Conservation (phyloP, 2,888 invertebrate genomes). For the Agrotis puta region DNA sequence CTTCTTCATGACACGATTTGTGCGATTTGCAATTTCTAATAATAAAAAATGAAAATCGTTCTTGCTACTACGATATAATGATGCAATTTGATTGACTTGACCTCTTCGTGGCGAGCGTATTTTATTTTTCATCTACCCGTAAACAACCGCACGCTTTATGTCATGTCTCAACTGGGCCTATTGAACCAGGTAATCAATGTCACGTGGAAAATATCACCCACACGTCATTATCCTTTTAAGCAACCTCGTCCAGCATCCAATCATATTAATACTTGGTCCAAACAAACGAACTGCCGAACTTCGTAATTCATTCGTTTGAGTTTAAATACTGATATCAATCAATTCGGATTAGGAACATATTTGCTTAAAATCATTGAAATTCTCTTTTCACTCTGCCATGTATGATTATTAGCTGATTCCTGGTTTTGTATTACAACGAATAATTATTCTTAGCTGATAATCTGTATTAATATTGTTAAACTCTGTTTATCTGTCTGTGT, state of each 20-base stretch:
- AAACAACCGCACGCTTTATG: too few relatives aligned
- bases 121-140: too few relatives aligned
- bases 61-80: too few relatives aligned
- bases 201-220: background rate
- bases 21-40: too few relatives aligned
- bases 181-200: background rate
- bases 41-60: too few relatives aligned
- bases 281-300: constrained; percentile 42
- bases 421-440: constrained; percentile 17
- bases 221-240: background rate
- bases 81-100: too few relatives aligned
- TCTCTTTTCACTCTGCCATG: constrained; percentile 28
- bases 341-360: constrained; percentile 51
- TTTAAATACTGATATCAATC: constrained; percentile 57
- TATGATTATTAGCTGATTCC: constrained; percentile 14
- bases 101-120: too few relatives aligned
- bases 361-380: constrained; percentile 40
- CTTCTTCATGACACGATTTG: too few relatives aligned
- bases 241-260: constrained; percentile 22
- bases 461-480: background rate
- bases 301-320: constrained; percentile 50
- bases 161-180: too few relatives aligned
- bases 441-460: constrained; percentile 50
- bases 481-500: background rate
- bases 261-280: constrained; percentile 31